Evolutionary conservation across 2,113 vertebrate species (phyloP), one percentile per base, ranked within the genome.

Genomic region (Tenrec ecaudatus): DNA sequence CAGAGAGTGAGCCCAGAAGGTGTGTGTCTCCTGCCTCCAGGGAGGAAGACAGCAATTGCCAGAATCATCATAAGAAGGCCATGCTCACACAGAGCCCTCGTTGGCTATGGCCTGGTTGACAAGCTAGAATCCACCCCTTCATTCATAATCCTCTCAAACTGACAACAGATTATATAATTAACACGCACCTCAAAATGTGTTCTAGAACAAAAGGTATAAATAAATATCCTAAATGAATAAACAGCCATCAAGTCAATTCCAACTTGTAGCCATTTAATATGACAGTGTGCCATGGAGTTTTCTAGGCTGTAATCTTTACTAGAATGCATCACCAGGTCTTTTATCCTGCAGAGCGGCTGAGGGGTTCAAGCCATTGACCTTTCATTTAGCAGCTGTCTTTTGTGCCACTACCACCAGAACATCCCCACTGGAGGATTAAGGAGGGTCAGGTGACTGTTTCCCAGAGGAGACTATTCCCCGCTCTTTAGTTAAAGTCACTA

Each of bases 191-290:
- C 27, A 76, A 40, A 29, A 14, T 68, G 73, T 73, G 68, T 73
- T 47, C 77, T 84, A 86, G 77, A 86, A n/a, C 25, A 71, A 90
- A 90, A 94, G 1, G 19, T 69, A 66, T 85, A 90, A 66, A 62
- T 85, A 73, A 83, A 69, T 17, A 57, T 33, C n/a, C 11, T 40
- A 86, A 16, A 89, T 66, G 88, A 33, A 85, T 83, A 62, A 38
- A 25, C 23, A 58, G 19, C 10, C 20, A 12, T 16, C n/a, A 20
- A 71, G n/a, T 71, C 69, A 71, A 20, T 71, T 71, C n/a, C 3
- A 20, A 71, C 31, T 69, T 29, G n/a, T n/a, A 17, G 69, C 5
- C 2, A 36, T 7, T n/a, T 2, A 8, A 36, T 20, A 36, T 16
- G 6, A 71, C n/a, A 71, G 16, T 16, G 31, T 16, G 16, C 69